A percentile compares a stretch with the other conserved stretches of the same genome.
Evolutionary conservation across 2,888 invertebrate species (phyloP).

Genomic region (Drosophila affinis): DNA sequence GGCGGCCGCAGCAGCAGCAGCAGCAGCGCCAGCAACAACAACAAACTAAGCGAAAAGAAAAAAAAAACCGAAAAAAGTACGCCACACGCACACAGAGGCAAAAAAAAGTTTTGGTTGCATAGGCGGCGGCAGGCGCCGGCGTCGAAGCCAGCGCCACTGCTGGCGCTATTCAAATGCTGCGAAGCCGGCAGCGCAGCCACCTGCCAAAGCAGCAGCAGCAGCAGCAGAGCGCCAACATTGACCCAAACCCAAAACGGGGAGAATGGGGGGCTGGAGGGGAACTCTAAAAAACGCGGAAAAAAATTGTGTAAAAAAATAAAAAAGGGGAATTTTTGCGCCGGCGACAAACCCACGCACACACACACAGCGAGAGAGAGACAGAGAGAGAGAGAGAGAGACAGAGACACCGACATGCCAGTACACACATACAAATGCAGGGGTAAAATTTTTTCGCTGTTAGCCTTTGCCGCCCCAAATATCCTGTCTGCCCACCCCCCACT

Average conservation of each 20-base stretch:
- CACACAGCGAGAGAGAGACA: neutral
- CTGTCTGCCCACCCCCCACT: constrained; percentile 29
- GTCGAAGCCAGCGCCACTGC: constrained; percentile 58
- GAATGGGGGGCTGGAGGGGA: constrained; percentile 49
- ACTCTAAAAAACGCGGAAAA: constrained; percentile 78
- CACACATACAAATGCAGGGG: constrained; percentile 58
- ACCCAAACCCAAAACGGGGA: constrained; percentile 71
- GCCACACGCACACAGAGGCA: constrained; percentile 42
- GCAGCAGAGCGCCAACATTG: constrained; percentile 68
- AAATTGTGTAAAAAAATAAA: constrained; percentile 67
- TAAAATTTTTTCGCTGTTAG: constrained; percentile 73
- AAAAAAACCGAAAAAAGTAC: constrained; percentile 44
- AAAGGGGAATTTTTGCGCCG: constrained; percentile 73
- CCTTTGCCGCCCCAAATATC: constrained; percentile 72
- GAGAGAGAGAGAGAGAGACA: neutral
- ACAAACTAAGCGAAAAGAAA: constrained; percentile 66
- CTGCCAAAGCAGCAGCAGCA: constrained; percentile 68
- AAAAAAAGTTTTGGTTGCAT: constrained; percentile 75
- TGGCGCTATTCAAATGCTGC: constrained; percentile 77
- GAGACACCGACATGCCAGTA: constrained; percentile 28
- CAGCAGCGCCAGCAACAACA: constrained; percentile 53
- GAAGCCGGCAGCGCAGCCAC: constrained; percentile 67
- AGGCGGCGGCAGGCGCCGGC: constrained; percentile 57
- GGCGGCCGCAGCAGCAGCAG: constrained; percentile 35
- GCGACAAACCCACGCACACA: constrained; percentile 60